These are phyloP conservation scores for Pangasianodon hypophthalmus DNA, from an alignment of 2,113 vertebrate species.

Conservation along the genomic window DNA sequence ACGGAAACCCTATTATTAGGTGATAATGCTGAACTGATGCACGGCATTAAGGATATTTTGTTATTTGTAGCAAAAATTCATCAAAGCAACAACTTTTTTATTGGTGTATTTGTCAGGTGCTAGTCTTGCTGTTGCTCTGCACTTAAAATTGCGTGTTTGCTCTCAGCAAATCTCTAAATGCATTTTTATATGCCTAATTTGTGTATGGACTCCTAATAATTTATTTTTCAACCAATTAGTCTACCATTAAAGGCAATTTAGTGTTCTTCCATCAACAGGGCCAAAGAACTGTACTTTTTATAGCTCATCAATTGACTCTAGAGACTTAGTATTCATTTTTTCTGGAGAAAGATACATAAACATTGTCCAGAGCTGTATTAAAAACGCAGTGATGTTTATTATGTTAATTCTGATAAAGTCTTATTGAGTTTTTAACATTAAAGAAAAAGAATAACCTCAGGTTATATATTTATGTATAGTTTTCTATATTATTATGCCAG, in stretches of 20 bases:
- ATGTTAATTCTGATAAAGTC: not conserved
- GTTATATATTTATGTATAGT: not conserved
- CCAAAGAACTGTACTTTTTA: not conserved
- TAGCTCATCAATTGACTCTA: not conserved
- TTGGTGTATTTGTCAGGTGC: not conserved
- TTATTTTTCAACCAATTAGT: not conserved
- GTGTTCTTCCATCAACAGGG: not conserved
- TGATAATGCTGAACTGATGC: not conserved
- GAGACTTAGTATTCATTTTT: not conserved
- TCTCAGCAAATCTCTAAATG: not conserved
- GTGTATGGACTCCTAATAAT: not conserved
- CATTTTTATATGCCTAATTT: not conserved
- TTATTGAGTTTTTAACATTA: not conserved
- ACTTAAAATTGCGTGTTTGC: not conserved
- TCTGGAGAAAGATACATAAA: not conserved
- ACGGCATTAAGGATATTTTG: constrained; percentile 11
- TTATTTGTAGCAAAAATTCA: not conserved
- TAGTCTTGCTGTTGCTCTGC: not conserved
- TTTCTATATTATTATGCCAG: not conserved
- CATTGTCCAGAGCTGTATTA: not conserved
- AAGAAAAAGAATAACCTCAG: not conserved
- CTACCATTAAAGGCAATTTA: not conserved
- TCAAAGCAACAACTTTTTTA: not conserved
- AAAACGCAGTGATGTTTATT: not conserved
- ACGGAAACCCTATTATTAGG: not conserved